Evolutionary conservation across 2,888 invertebrate species (phyloP).

Genomic region (Tenthredo mesomela): DNA sequence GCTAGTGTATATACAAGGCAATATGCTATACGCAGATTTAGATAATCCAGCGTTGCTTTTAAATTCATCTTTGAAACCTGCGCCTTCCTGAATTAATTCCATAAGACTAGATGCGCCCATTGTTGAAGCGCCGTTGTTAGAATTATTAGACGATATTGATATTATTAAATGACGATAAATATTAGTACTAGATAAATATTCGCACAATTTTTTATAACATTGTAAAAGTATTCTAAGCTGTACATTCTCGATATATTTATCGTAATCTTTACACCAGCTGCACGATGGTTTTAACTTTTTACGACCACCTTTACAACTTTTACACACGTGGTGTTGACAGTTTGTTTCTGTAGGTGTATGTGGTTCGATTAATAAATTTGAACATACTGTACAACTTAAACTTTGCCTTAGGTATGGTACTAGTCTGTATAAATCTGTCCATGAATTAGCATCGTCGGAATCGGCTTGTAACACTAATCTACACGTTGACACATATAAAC

Average conservation of each 20-base stretch:
- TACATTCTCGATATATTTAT: slow-evolving; percentile 90
- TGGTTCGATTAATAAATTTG: slow-evolving; percentile 90
- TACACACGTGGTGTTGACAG: slow-evolving; percentile 95
- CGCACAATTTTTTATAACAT: slow-evolving; percentile 94
- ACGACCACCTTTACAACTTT: slow-evolving; percentile 89
- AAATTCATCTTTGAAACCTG: slow-evolving; percentile 88
- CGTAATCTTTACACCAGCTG: slow-evolving; percentile 91
- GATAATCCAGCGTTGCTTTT: slow-evolving; percentile 87
- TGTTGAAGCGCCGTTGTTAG: slow-evolving; percentile 79
- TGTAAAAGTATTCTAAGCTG: slow-evolving; percentile 89
- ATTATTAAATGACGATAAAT: slow-evolving; percentile 83
- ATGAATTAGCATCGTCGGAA: slow-evolving; percentile 85
- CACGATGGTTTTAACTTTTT: slow-evolving; percentile 93
- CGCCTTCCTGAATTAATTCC: slow-evolving; percentile 90
- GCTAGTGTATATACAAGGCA: slow-evolving; percentile 87
- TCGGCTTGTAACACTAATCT: slow-evolving; percentile 89
- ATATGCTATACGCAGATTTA: slow-evolving; percentile 87
- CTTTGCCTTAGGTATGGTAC: slow-evolving; percentile 92
- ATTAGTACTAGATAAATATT: slow-evolving; percentile 87
- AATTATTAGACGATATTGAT: slow-evolving; percentile 79
- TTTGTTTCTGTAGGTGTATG: slow-evolving; percentile 88
- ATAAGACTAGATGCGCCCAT: slow-evolving; percentile 82
- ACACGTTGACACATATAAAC: slow-evolving; percentile 90
- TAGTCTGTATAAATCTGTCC: slow-evolving; percentile 90
- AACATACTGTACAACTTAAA: slow-evolving; percentile 94